Percentiles rank a stretch among this genome's conserved stretches.
Evolutionary conservation across 2,113 vertebrate genomes (phyloP).

Genomic region (Alethe castanea): DNA sequence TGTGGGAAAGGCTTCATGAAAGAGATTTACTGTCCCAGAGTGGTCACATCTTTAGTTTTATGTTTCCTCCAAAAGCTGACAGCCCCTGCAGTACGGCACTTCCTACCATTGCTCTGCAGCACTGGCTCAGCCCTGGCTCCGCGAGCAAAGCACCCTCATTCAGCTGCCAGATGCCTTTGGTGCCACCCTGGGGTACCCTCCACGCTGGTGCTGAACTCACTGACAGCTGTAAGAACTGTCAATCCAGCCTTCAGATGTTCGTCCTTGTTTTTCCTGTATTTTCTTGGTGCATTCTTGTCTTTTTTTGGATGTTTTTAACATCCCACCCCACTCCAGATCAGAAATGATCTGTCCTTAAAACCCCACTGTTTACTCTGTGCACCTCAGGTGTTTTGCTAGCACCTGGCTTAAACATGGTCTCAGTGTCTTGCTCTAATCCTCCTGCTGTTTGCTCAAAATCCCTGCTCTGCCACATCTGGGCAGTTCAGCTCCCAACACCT

Average conservation of each 20-base stretch:
- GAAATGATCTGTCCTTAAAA: slow-evolving; percentile 1
- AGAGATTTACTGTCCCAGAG: slow-evolving; percentile 64
- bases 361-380: neutral
- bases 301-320: neutral
- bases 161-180: rapidly evolving
- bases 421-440: neutral
- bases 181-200: neutral
- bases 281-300: neutral
- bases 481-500: neutral
- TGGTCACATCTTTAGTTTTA: slow-evolving; percentile 66
- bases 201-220: neutral
- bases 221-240: neutral
- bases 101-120: neutral
- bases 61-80: slow-evolving; percentile 50
- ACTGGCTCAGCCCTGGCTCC: neutral
- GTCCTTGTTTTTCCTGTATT: neutral
- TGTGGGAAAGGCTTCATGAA: slow-evolving; percentile 64
- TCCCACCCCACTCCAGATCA: neutral
- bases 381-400: neutral
- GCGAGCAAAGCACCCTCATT: neutral
- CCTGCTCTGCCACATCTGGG: neutral
- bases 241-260: neutral
- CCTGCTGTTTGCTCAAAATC: neutral
- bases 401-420: rapidly evolving
- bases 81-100: neutral